Conservation (phyloP, 2,113 vertebrate genomes). For the Pachypanchax playfairii region DNA sequence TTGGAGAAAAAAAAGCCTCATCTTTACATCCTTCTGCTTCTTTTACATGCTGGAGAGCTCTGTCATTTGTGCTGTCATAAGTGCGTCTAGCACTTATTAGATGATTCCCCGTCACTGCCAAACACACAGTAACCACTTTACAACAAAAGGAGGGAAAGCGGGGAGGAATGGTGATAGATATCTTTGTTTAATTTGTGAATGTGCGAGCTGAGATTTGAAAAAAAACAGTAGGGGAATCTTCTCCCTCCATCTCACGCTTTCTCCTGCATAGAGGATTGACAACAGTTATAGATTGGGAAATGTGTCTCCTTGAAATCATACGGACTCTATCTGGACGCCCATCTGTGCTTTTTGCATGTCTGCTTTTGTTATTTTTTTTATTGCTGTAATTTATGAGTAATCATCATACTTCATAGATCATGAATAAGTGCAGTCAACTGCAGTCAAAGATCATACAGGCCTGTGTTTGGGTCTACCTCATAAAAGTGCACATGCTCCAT, state of each 20-base stretch:
- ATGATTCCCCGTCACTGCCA: constrained; percentile 66
- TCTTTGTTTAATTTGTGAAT: constrained; percentile 72
- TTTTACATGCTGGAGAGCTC: constrained; percentile 26
- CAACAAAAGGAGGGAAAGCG: constrained; percentile 32
- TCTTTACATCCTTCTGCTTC: background rate
- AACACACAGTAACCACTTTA: constrained; percentile 57
- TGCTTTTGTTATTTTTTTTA: constrained; percentile 70
- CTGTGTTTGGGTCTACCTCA: constrained; percentile 44
- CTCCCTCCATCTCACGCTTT: constrained; percentile 37
- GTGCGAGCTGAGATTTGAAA: constrained; percentile 43
- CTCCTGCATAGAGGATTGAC: constrained; percentile 28
- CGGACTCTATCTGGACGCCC: constrained; percentile 52
- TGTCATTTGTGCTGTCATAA: constrained; percentile 57
- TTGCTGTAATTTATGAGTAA: constrained; percentile 65
- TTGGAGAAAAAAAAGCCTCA: constrained; percentile 5
- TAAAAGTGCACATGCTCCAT: constrained; percentile 56
- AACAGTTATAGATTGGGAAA: constrained; percentile 52
- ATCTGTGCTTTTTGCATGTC: constrained; percentile 62
- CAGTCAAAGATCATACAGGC: constrained; percentile 43
- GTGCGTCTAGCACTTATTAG: constrained; percentile 46
- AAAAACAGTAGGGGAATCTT: constrained; percentile 55
- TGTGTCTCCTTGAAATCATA: constrained; percentile 26
- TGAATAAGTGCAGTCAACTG: constrained; percentile 55
- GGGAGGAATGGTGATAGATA: constrained; percentile 72
- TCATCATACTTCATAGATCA: constrained; percentile 61